Evolutionary conservation across 2,113 vertebrate genomes (phyloP), one percentile per base, ranked within the genome.

Genomic region (Aplodontia rufa): DNA sequence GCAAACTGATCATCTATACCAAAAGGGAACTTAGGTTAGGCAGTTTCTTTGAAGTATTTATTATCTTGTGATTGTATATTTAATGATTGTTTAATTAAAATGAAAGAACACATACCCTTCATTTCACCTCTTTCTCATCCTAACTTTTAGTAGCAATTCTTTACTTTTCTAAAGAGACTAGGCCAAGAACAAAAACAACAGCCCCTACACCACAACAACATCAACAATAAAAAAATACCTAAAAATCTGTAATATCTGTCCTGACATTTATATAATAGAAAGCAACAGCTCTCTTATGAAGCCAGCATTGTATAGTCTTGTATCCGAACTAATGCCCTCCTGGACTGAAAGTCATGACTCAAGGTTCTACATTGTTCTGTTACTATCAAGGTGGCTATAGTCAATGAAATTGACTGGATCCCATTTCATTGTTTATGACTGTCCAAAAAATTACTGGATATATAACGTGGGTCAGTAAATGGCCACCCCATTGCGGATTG

Each of bases 71-170:
- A 3, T 76, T 35, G 22, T 13, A 76, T 7, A 76, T 49, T 32
- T 35, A 30, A 47, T 62, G 0, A n/a, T 87, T 82, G 32, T 74
- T 69, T 60, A 53, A 35, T 60, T 60, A 37, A 49, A 24, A 80
- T 7, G 35, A 47, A 55, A 42, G 5, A 14, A 1, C 1, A 16
- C 1, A 0, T 42, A 4, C 45, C 17, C 28, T 19, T 11, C 24
- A 2, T 6, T 78, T 47, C 4, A 4, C 0, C 30, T 4, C 37
- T 82, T 47, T 42, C 22, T 51, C 17, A n/a, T 62, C 10, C 53
- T n/a, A 40, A 17, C 51, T 28, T 53, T 12, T n/a, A 37, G 32
- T 89, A 16, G 5, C 58, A 58, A 85, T 0, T 8, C 24, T 13
- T 26, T 17, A 89, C 4, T n/a, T 71, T 71, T n/a, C 10, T 72